A percentile compares a stretch with the other conserved stretches of the same genome.
These are phyloP conservation scores for Cynopterus sphinx DNA, from an alignment of 2,797 vertebrate species.

Conservation along the genomic window DNA sequence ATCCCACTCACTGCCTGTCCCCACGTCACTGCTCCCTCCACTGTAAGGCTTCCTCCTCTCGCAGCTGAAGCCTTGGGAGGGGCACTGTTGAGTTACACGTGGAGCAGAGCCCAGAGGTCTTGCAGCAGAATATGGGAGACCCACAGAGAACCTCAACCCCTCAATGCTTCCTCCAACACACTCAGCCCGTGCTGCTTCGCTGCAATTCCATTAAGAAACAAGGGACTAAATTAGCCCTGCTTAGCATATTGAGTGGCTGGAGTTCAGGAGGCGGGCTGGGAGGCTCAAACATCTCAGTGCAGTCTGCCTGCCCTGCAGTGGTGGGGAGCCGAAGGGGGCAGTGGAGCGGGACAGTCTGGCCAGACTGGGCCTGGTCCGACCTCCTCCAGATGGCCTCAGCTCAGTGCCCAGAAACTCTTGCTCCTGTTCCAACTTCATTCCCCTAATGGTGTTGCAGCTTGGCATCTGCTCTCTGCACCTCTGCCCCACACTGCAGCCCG, in stretches of 20 bases:
- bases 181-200: background rate
- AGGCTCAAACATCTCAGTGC: slow-evolving; percentile 12
- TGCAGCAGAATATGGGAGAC: background rate
- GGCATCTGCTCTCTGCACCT: background rate
- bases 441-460: slow-evolving; percentile 63
- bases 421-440: slow-evolving; percentile 70
- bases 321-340: background rate
- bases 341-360: background rate
- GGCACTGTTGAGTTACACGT: background rate
- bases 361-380: background rate
- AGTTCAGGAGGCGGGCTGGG: slow-evolving; percentile 54
- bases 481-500: background rate
- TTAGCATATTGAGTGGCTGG: slow-evolving; percentile 62
- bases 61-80: background rate
- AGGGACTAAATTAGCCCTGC: slow-evolving; percentile 59
- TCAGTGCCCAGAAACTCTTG: slow-evolving; percentile 53
- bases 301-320: slow-evolving; percentile 20
- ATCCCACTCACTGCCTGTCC: background rate
- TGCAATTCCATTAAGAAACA: slow-evolving; percentile 24
- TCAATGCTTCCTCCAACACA: background rate
- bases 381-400: slow-evolving; percentile 13
- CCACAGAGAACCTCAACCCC: background rate
- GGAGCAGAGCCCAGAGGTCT: background rate
- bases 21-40: background rate
- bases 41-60: background rate